phyloP scores from a whole-genome alignment of 2,113 vertebrate species.

The human (Homo sapiens) region DNA sequence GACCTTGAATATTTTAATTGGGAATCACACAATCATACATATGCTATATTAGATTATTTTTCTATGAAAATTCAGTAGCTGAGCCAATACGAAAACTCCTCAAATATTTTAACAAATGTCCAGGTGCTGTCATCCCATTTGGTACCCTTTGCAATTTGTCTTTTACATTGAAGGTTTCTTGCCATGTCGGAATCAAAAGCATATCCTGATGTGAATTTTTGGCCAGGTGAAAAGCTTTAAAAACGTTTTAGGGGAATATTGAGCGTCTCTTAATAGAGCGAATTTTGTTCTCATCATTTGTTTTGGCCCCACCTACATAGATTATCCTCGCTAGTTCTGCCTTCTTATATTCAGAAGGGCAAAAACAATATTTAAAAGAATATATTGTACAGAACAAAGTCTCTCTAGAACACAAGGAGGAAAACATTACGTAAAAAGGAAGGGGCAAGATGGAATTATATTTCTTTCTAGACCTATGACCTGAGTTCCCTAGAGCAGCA shows the following conservation, averaged over 20 bases:
- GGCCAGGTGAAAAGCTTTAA: background rate
- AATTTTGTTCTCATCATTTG: background rate
- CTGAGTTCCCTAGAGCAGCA: background rate
- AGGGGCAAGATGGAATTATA: background rate
- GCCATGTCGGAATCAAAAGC: background rate
- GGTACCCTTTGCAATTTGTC: background rate
- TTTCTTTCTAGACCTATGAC: background rate
- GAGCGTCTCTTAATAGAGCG: background rate
- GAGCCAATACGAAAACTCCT: background rate
- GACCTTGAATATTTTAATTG: constrained; percentile 52
- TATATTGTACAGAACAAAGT: background rate
- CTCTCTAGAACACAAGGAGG: background rate
- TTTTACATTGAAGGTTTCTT: background rate
- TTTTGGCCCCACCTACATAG: background rate
- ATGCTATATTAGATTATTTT: constrained; percentile 28
- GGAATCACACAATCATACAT: constrained; percentile 42
- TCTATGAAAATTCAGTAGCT: constrained; percentile 19
- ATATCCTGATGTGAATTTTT: background rate
- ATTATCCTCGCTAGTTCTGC: background rate
- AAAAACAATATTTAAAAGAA: background rate
- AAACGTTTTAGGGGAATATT: background rate
- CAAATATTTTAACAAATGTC: constrained; percentile 1
- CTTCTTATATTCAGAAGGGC: background rate
- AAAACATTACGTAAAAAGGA: background rate
- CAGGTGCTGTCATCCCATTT: background rate